A percentile compares a stretch with the other conserved stretches of the same genome.
phyloP scores from a whole-genome alignment of 2,113 vertebrate species.

The Ornithorhynchus anatinus region DNA sequence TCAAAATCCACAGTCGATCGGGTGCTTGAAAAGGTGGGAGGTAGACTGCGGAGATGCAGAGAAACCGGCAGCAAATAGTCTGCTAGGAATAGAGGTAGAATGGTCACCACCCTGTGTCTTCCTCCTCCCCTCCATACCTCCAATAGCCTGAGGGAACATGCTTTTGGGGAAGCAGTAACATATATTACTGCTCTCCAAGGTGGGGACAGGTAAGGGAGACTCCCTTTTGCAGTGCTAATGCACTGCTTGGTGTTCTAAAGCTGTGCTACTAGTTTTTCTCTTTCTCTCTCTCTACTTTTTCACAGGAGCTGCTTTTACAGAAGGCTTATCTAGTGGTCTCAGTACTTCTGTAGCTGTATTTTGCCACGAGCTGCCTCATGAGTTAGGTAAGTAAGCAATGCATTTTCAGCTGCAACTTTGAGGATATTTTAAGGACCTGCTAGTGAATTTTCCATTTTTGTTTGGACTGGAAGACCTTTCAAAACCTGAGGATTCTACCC shows the following conservation, averaged over 20 bases:
- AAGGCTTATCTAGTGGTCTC: constrained; percentile 92
- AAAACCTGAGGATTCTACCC: neutral
- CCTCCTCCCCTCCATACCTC: neutral
- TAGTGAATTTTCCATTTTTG: neutral
- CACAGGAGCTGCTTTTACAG: constrained; percentile 92
- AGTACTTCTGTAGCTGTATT: constrained; percentile 97
- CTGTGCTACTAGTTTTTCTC: neutral
- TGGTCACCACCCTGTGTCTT: neutral
- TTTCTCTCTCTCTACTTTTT: neutral
- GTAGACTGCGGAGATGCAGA: too few relatives aligned
- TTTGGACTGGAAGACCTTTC: neutral
- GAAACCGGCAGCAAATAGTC: too few relatives aligned
- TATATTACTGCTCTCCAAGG: neutral
- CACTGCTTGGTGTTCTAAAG: too few relatives aligned
- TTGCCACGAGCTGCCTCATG: constrained; percentile 95
- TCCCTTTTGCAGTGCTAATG: neutral
- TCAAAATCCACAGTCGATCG: too few relatives aligned
- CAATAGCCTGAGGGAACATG: neutral
- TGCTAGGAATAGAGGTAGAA: too few relatives aligned
- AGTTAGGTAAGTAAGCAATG: constrained; percentile 82
- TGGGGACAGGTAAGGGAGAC: neutral
- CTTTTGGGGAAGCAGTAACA: too few relatives aligned
- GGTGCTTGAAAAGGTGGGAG: too few relatives aligned
- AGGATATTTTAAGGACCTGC: neutral
- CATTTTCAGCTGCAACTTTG: neutral